Percentiles rank a stretch among this genome's conserved stretches.
Conservation (phyloP, 2,888 invertebrate genomes). For the Limulus polyphemus region DNA sequence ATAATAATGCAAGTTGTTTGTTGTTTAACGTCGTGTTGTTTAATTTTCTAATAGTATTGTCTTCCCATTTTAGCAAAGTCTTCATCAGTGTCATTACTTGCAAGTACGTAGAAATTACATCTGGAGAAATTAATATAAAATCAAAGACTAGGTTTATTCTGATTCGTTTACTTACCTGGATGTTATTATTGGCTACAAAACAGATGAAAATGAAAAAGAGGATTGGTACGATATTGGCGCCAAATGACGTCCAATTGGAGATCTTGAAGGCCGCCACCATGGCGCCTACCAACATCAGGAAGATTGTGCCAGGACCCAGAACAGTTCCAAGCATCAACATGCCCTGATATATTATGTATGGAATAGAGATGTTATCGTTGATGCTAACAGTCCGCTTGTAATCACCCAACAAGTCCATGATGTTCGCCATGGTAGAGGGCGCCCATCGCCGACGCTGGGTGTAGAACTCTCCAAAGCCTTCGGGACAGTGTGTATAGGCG, state of each 20-base stretch:
- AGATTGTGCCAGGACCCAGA: slow-evolving; percentile 68
- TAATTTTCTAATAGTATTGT: too few relatives aligned
- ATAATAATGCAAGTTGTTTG: too few relatives aligned
- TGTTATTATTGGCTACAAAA: slow-evolving; percentile 78
- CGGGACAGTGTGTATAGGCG: slow-evolving; percentile 44
- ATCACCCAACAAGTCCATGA: slow-evolving; percentile 42
- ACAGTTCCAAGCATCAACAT: slow-evolving; percentile 60
- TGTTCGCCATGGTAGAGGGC: slow-evolving; percentile 47
- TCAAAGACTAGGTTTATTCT: too few relatives aligned
- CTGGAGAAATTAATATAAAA: too few relatives aligned
- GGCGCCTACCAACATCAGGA: slow-evolving; percentile 68
- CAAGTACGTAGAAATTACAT: too few relatives aligned
- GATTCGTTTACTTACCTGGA: slow-evolving; percentile 49
- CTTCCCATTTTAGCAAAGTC: too few relatives aligned
- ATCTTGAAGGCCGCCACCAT: slow-evolving; percentile 57
- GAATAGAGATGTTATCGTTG: slow-evolving; percentile 43
- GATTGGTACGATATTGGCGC: slow-evolving; percentile 87
- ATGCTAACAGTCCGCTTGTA: slow-evolving; percentile 39
- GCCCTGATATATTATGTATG: slow-evolving; percentile 36
- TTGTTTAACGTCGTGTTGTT: too few relatives aligned
- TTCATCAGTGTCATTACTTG: too few relatives aligned
- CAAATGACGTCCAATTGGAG: slow-evolving; percentile 52
- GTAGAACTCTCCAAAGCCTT: slow-evolving; percentile 45
- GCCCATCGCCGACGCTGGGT: slow-evolving; percentile 46
- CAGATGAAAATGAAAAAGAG: slow-evolving; percentile 86